These are phyloP conservation scores for Taeniopygia guttata DNA, from an alignment of 2,797 vertebrate genomes.

Conservation along the genomic window DNA sequence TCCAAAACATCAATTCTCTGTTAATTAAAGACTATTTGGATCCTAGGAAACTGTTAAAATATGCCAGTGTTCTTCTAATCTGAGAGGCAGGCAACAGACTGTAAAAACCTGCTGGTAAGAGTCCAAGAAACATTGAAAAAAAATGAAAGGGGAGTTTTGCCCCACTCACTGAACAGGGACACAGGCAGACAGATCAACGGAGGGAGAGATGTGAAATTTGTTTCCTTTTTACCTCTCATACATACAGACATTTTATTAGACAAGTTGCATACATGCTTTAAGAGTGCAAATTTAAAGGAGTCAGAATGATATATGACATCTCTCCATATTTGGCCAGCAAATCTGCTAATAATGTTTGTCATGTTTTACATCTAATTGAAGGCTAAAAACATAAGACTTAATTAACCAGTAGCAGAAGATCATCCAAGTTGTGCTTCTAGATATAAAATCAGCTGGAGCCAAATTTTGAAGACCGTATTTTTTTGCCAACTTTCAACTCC, in stretches of 20 bases:
- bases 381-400: conserved; percentile 9
- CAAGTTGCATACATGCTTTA: background rate
- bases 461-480: conserved; percentile 22
- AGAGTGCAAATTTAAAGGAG: background rate
- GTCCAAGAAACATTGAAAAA: conserved; percentile 56
- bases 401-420: conserved; percentile 29
- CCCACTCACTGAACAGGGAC: background rate
- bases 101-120: conserved; percentile 65
- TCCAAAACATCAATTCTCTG: conserved; percentile 69
- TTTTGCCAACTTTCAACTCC: background rate
- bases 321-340: background rate
- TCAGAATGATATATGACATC: background rate
- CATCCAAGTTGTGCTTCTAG: conserved; percentile 12
- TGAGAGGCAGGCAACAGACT: conserved; percentile 71
- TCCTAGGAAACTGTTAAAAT: conserved; percentile 76
- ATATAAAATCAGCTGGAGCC: conserved; percentile 37
- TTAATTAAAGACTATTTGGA: conserved; percentile 76
- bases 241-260: background rate
- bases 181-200: background rate
- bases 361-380: background rate
- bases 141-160: conserved; percentile 11
- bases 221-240: background rate
- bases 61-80: conserved; percentile 71
- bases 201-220: background rate
- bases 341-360: conserved; percentile 25